Conservation (phyloP, 2,888 invertebrate genomes). For the Lasioglossum figueresi region DNA sequence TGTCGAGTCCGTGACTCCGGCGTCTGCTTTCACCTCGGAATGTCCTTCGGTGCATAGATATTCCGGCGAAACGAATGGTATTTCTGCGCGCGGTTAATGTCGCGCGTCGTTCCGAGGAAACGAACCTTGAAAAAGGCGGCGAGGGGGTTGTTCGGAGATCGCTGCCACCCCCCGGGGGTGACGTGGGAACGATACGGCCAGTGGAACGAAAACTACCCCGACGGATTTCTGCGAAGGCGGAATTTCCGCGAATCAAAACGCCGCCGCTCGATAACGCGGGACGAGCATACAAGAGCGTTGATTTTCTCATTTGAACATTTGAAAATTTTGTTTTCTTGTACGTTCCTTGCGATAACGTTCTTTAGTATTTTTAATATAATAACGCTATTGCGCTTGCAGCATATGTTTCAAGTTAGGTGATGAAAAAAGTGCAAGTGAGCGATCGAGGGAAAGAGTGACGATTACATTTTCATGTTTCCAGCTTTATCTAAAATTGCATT, state of each 20-base stretch:
- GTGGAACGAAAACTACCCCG: not conserved
- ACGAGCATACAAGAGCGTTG: not conserved
- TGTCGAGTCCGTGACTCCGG: constrained; percentile 30
- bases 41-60: constrained; percentile 21
- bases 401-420: no score
- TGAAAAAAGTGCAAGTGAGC: not conserved
- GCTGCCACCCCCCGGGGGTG: not conserved
- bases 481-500: not conserved
- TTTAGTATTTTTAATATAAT: not conserved
- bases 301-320: not conserved
- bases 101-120: constrained; percentile 64
- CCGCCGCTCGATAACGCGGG: constrained; percentile 2
- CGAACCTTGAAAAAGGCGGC: constrained; percentile 51
- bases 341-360: not conserved
- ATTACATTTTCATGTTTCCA: not conserved
- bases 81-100: constrained; percentile 65
- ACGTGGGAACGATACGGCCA: constrained; percentile 6
- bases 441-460: not conserved
- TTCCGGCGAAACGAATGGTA: constrained; percentile 32
- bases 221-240: not conserved
- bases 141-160: constrained; percentile 6
- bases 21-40: constrained; percentile 25
- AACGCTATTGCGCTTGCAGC: not conserved
- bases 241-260: constrained; percentile 5
- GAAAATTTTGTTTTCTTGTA: not conserved